phyloP scores from a whole-genome alignment of 2,888 invertebrate species.

The Ganaspis brasiliensis region DNA sequence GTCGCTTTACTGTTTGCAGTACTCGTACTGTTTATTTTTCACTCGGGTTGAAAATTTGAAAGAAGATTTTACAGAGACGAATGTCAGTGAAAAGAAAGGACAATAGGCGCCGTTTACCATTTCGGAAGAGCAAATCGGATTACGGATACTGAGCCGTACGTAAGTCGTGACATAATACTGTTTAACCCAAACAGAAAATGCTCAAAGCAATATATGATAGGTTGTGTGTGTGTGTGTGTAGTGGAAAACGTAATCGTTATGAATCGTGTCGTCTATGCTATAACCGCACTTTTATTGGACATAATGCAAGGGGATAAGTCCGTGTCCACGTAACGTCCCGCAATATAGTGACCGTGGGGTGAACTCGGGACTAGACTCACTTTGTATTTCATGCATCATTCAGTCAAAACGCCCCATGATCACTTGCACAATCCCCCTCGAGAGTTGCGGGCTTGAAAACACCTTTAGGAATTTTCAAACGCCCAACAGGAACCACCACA shows the following conservation, averaged over 20 bases:
- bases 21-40: slow-evolving; percentile 22
- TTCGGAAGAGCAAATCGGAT: slow-evolving; percentile 40
- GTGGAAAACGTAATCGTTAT: slow-evolving; percentile 16
- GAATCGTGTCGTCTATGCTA: slow-evolving; percentile 35
- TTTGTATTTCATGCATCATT: slow-evolving; percentile 41
- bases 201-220: neutral
- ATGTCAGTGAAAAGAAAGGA: neutral
- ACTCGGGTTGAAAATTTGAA: slow-evolving; percentile 21
- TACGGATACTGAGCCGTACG: slow-evolving; percentile 14
- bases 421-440: slow-evolving; percentile 33
- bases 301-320: slow-evolving; percentile 31
- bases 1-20: slow-evolving; percentile 6
- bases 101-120: slow-evolving; percentile 32
- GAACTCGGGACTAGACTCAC: slow-evolving; percentile 22
- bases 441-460: slow-evolving; percentile 23
- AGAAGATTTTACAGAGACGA: slow-evolving; percentile 18
- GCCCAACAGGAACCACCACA: slow-evolving; percentile 38
- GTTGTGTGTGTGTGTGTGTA: slow-evolving; percentile 6
- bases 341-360: slow-evolving; percentile 23
- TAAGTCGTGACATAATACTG: slow-evolving; percentile 33
- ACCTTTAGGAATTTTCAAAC: slow-evolving; percentile 26
- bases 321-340: slow-evolving; percentile 37
- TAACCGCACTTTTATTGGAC: slow-evolving; percentile 37
- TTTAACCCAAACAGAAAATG: slow-evolving; percentile 33
- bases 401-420: slow-evolving; percentile 29